Conservation (phyloP, 2,888 invertebrate species). For the Drepanosiphum platanoidis region DNA sequence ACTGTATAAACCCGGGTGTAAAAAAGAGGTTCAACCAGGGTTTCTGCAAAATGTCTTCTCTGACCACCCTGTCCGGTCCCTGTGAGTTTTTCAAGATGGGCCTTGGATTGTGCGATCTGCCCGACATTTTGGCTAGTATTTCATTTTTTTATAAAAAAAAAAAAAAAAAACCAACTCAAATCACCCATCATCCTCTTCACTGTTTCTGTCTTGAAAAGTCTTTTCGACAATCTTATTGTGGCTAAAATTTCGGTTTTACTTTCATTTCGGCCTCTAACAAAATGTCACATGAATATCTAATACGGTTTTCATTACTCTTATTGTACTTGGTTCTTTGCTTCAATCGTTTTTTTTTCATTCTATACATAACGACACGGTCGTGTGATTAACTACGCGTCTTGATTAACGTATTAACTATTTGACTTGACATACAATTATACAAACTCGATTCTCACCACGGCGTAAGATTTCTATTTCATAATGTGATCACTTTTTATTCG, state of each 20-base stretch:
- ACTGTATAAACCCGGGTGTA: slow-evolving; percentile 56
- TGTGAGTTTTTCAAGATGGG: slow-evolving; percentile 62
- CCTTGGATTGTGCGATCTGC: slow-evolving; percentile 57
- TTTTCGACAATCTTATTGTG: slow-evolving; percentile 35
- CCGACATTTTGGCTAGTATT: slow-evolving; percentile 62
- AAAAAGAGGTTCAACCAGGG: slow-evolving; percentile 56
- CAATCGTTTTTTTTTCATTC: slow-evolving; percentile 2
- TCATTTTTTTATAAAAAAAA: slow-evolving; percentile 16
- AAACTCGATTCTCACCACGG: too few relatives aligned
- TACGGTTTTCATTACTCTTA: not conserved
- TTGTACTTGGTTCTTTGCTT: slow-evolving; percentile 3
- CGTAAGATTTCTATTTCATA: too few relatives aligned
- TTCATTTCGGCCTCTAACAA: slow-evolving; percentile 27
- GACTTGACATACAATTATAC: too few relatives aligned
- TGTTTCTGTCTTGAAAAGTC: too few relatives aligned
- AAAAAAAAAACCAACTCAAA: not conserved
- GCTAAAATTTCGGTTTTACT: slow-evolving; percentile 35
- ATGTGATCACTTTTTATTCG: too few relatives aligned
- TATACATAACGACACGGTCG: not conserved
- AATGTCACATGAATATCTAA: too few relatives aligned
- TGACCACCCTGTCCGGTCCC: slow-evolving; percentile 57
- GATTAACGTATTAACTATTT: too few relatives aligned
- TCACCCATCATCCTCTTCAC: not conserved
- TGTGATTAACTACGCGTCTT: too few relatives aligned
- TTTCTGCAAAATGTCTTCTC: slow-evolving; percentile 61